Base-by-base conservation (phyloP, 2,797 vertebrate species). In the Ficedula albicollis region DNA sequence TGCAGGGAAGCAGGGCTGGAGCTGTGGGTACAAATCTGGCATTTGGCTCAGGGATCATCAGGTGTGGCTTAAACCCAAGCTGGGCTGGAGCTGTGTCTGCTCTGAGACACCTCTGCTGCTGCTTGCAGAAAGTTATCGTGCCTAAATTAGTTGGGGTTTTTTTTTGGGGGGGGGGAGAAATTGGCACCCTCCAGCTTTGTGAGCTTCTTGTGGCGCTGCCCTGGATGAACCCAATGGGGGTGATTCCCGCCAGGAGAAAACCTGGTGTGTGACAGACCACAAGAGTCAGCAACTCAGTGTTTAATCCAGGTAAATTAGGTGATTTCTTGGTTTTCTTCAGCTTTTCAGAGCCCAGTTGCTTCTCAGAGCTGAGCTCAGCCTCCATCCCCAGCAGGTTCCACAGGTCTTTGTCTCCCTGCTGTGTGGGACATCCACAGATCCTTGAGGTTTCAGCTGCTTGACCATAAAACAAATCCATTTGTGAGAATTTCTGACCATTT, bases 401-500 rank as follows among this genome's bases (percentile, higher is more conserved):
- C 3, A 5, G 44, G 34, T 43, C 27, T 38, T 27, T 27, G 23
- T 26, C 17, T 51, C n/a, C 51, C 9, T 36, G 44, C 36, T 0
- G 0, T 2, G 15, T 32, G 90, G 84, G 60, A 30, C 9, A 4
- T 32, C 48, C 58, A 26, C 43, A 4, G 86, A 39, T 39, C 46
- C 73, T 21, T 2, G 6, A 32, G 19, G 4, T 18, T 43, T 21
- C 56, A 23, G 62, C 27, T 29, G 21, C 15, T 0, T 1, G 4
- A 5, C 25, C 60, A 0, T 3, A 4, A 34, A n/a, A 11, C 43
- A 9, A 62, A 29, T 1, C 3, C 19, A 1, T 1, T 3, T 10
- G 5, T 10, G 6, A 51, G 5, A 44, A 43, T 44, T 13, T 6
- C 48, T 10, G 44, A 4, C 44, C 41, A 0, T 27, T 81, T n/a